Evolutionary conservation across 2,888 invertebrate species (phyloP), one percentile per base, ranked within the genome.

Genomic region (Hoplodrina blanda): DNA sequence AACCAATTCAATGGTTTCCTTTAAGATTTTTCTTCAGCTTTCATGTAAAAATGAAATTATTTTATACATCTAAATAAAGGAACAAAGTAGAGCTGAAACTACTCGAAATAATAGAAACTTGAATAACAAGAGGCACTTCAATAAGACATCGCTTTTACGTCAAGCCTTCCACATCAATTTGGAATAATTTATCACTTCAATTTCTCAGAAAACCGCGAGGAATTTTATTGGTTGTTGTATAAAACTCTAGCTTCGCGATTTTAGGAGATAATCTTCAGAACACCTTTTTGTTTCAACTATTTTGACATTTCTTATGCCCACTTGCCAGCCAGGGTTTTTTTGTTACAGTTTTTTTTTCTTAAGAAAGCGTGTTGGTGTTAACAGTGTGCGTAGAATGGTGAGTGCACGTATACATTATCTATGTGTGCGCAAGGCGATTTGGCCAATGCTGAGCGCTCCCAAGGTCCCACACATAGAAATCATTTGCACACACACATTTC

Each of bases 41-140:
- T 33, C 50, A 25, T 50, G 61, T 20, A 11, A 46, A 61, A 67
- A 41, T 50, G 17, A 55, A 37, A 57, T 68, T 68, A 62, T 52
- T 69, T 62, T 62, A 54, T 37, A 37, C 7, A 8, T 1, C 37
- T 37, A 37, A 62, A 80, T 59, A 69, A 76, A 30, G 5, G 20
- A 41, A 62, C 37, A 46, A 15, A 30, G 62, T 37, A 81, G 46
- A 25, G 15, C 7, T 17, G 17, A n/a, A 4, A 33, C 67, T 52
- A 62, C 46, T 56, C 33, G 62, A 60, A 77, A 81, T 63, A 81
- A 76, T 50, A 60, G 33, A 53, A 59, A 30, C 41, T 4, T 49
- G 52, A 61, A 56, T 19, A 77, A 77, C 46, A 49, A 76, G 57
- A 17, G 54, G n/a, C 8, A 52, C 77, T 81, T 17, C 50, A 76